Evolutionary conservation across 2,888 invertebrate genomes (phyloP), one percentile per base, ranked within the genome.

Genomic region (Metallyticus violacea): DNA sequence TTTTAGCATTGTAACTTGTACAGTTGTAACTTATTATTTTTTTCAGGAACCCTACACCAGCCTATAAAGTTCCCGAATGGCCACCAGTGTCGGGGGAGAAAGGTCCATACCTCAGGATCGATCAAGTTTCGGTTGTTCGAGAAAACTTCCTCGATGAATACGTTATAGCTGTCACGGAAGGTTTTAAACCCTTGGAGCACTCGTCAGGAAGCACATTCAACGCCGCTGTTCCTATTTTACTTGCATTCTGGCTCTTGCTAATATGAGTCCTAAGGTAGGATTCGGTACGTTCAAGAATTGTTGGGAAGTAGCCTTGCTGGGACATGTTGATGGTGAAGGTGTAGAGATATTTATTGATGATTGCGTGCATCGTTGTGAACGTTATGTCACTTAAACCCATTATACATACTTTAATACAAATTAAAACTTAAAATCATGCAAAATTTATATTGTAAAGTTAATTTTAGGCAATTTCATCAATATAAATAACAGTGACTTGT

Each of bases 51-150:
- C 89, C 89, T 6, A 88, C 78, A 1, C 82, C 89, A 15, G 88
- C 89, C 0, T 78, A 86, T 5, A 88, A 87, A 15, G 88, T 88
- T 5, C 30, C 87, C 1, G 9, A 81, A 1, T 90, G 90, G 90
- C 89, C 89, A 0, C 88, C 89, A 7, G 89, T 90, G 89, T 87
- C 87, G 6, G 88, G 88, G 22, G 86, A 88, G 6, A 88, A 86
- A 30, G 90, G 90, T 2, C 90, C 90, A 7, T 90, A 90, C 81
- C 87, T 90, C 28, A 87, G 89, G 83, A 90, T 90, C 27, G 89
- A 89, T 25, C 83, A 85, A 1, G 77, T 81, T 9, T 81, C 88
- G 9, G 40, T 29, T 27, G 87, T 89, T 2, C 79, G 89, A 7
- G 86, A 87, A 2, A 87, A 89, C 83, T 89, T 90, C 87, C 86